Evolutionary conservation across 2,797 vertebrate genomes (phyloP).

Genomic region (Botia almorhae): DNA sequence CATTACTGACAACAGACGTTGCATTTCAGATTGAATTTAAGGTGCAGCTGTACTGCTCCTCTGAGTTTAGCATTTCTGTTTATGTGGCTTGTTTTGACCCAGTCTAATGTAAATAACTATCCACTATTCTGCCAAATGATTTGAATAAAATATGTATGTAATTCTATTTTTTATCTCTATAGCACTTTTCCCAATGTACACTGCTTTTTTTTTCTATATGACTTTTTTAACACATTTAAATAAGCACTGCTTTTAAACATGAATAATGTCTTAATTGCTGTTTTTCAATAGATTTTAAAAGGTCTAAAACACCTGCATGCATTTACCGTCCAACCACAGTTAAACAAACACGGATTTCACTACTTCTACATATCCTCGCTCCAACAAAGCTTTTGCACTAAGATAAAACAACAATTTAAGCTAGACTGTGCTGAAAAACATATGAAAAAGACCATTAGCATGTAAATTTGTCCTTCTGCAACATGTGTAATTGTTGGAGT

Average conservation of each 20-base stretch:
- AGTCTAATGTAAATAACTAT: not conserved
- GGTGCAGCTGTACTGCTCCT: not conserved
- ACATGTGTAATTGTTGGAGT: not conserved
- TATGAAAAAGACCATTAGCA: not conserved
- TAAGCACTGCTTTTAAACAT: not conserved
- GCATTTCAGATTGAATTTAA: not conserved
- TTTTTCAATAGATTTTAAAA: not conserved
- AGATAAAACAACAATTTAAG: constrained; percentile 33
- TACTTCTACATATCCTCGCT: not conserved
- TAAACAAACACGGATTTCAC: constrained; percentile 20
- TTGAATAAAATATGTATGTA: not conserved
- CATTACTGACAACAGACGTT: not conserved
- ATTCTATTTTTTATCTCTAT: not conserved
- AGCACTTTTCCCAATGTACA: too few species aligned
- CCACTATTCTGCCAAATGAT: constrained; percentile 2
- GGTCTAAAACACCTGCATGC: not conserved
- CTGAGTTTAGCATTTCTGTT: not conserved
- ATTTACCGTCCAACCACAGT: constrained; percentile 20
- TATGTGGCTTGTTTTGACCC: not conserved
- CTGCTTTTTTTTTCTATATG: too few species aligned
- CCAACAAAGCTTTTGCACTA: not conserved
- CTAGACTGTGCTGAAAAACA: not conserved
- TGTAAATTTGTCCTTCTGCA: constrained; percentile 9
- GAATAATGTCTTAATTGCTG: not conserved
- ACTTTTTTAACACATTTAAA: too few species aligned